Evolutionary conservation across 2,888 invertebrate species (phyloP), one percentile per base, ranked within the genome.

Genomic region (Drosophila gaucha): DNA sequence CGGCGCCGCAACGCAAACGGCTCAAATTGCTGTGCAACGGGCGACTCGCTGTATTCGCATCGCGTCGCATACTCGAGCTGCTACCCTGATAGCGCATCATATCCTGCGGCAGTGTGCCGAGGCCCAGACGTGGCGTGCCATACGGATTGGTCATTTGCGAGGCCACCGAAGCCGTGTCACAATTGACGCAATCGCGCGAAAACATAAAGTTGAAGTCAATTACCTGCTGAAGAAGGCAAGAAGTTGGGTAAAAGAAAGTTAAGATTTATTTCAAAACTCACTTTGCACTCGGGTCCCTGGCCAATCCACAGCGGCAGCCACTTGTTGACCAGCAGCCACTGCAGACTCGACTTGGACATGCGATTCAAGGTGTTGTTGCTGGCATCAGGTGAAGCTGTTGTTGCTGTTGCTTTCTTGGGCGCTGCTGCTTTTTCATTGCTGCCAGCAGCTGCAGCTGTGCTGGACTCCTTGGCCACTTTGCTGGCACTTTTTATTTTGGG

Each of bases 291-390:
- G 10, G 92, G 90, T 6, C 93, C 93, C 51, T 93, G 93, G n/a
- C 92, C 92, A 60, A 94, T 93, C 94, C 94, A 94, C 38, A 94
- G 85, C 0, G 94, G 94, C 20, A 94, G 86, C 94, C 94, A 95
- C 78, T 94, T 94, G 83, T 95, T 94, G 0, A 94, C 94, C 64
- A 95, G 90, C 77, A 94, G 92, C 94, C 95, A 95, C 80, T 94
- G 94, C 33, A 94, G 91, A 1, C 94, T 93, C 1, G 94, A 93
- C 86, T 94, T 94, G 54, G 94, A 94, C 47, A 94, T 93, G 52
- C 94, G 90, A 84, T 92, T 92, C 24, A 92, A 65, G 3, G 90
- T 89, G 30, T 83, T 76, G 43, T 89, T 89, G 30, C 46, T 67
- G 56, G 89, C 89, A 49, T 90, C 90, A 3, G 89, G 67, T 0